phyloP scores from a whole-genome alignment of 2,797 vertebrate genomes.

The Gymnothorax reevesii region DNA sequence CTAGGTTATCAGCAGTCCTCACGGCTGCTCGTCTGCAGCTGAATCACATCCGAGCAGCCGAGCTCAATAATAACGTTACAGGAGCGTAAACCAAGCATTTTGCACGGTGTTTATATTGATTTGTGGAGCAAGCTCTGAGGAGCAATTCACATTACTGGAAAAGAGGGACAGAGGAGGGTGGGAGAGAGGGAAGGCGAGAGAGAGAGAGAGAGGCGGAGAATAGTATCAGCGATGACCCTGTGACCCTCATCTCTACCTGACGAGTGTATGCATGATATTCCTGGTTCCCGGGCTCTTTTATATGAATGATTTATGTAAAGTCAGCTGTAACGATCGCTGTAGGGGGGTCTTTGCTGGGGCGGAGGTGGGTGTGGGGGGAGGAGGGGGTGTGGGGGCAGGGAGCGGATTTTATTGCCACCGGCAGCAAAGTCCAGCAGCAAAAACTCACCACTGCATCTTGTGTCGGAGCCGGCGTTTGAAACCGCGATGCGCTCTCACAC shows the following conservation, averaged over 20 bases:
- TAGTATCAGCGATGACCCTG: constrained; percentile 47
- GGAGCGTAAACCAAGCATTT: constrained; percentile 22
- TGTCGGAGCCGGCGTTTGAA: constrained; percentile 63
- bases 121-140: background rate
- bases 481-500: constrained; percentile 67
- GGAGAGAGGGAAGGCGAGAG: constrained; percentile 32
- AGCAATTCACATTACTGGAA: constrained; percentile 34
- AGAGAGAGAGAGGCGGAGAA: constrained; percentile 58
- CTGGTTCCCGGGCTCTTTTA: constrained; percentile 68
- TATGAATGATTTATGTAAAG: constrained; percentile 79
- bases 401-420: constrained; percentile 53
- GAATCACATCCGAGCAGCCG: background rate
- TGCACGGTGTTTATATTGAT: constrained; percentile 13
- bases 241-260: constrained; percentile 53
- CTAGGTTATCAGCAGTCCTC: background rate
- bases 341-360: constrained; percentile 56
- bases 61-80: constrained; percentile 2
- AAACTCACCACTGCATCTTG: constrained; percentile 64
- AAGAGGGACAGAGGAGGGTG: constrained; percentile 34
- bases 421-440: constrained; percentile 57
- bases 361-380: constrained; percentile 16
- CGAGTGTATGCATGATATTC: constrained; percentile 71
- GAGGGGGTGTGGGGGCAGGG: background rate
- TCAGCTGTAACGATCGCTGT: constrained; percentile 73
- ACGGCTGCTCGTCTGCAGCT: background rate